Conservation (phyloP, 2,113 vertebrate species). For the Vulpes vulpes region DNA sequence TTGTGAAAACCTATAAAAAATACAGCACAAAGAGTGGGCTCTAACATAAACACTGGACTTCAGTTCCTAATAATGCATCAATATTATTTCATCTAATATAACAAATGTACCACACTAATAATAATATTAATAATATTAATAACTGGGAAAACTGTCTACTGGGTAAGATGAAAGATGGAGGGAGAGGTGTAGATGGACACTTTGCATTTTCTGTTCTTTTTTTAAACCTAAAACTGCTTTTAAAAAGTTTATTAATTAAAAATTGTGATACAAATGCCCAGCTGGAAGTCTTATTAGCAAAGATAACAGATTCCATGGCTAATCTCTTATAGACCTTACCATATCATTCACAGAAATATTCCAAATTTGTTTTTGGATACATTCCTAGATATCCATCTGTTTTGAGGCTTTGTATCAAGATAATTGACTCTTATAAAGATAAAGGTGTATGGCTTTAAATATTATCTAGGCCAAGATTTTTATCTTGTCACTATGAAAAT, state of each 20-base stretch:
- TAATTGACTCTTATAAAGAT: slow-evolving; percentile 63
- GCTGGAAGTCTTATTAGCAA: background rate
- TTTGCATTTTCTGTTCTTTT: background rate
- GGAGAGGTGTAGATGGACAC: background rate
- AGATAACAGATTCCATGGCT: background rate
- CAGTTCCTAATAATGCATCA: background rate
- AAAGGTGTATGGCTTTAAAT: slow-evolving; percentile 41
- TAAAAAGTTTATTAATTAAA: background rate
- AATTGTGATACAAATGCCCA: background rate
- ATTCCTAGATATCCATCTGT: slow-evolving; percentile 65
- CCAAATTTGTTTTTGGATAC: slow-evolving; percentile 50
- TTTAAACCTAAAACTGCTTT: background rate
- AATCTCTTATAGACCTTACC: background rate
- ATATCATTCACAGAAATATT: background rate
- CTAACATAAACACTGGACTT: background rate
- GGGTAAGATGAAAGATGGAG: background rate
- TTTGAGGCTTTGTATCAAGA: slow-evolving; percentile 56
- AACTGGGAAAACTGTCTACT: background rate
- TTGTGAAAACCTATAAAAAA: background rate
- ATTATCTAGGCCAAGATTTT: slow-evolving; percentile 21
- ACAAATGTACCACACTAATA: background rate
- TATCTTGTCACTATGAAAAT: slow-evolving; percentile 31
- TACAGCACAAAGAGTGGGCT: background rate
- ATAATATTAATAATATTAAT: background rate
- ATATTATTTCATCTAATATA: background rate